Base-by-base conservation (phyloP, 2,888 invertebrate genomes). In the Dasypogon diadema region DNA sequence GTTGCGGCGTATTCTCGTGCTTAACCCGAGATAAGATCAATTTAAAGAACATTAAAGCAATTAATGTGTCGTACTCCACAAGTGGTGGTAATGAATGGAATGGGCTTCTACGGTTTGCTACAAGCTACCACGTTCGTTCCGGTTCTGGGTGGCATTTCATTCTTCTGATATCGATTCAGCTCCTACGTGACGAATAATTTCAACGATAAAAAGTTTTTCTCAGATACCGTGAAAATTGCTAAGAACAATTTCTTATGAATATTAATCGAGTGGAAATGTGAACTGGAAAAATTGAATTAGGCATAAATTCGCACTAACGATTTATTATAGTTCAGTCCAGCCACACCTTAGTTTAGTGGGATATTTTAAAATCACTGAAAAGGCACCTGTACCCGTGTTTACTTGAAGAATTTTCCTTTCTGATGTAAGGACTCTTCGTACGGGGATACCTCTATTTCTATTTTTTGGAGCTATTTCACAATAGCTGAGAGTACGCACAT, bases 1-100 rank as follows among this genome's bases (percentile, higher is more conserved):
- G 70, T 70, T 70, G 70, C 54, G 70, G 70, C 70, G 54, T 51
- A 70, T 54, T 70, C 54, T 30, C 12, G 70, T 70, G 70, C 70
- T 70, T 54, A 70, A 54, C 54, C 34, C n/a, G 54, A 54, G 70
- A 70, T 70, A 70, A 70, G 54, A 70, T 70, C 70, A 70, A 70
- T 70, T 70, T 70, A 70, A 70, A 70, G 70, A 70, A 70, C 70
- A 70, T 70, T 70, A 70, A 70, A 70, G 70, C 70, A 70, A 70
- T 70, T 70, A 70, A 70, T 70, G 70, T 70, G 54, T 70, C 70
- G 51, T 70, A 54, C 51, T 70, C 54, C 34, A 70, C 70, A 70
- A 70, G 54, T 70, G 70, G 70, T 54, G 54, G 42, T 70, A 70
- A 70, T 70, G 70, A 54, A 70, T 70, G 70, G 51, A 54, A 54